Percentiles rank a stretch among this genome's conserved stretches.
Conservation (phyloP, 2,797 vertebrate genomes). For the Coluber constrictor region DNA sequence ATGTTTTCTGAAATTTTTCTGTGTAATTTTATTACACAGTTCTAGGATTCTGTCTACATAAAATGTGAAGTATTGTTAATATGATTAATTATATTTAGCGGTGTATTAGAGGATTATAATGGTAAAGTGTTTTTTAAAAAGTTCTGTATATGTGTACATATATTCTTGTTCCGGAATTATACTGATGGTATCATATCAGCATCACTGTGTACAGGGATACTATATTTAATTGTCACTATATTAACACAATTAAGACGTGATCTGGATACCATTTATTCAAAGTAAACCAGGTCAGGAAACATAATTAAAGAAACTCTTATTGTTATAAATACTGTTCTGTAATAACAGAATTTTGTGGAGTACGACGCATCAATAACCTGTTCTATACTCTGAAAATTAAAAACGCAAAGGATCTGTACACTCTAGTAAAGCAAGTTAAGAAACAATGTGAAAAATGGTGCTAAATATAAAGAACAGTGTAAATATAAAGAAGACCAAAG, state of each 20-base stretch:
- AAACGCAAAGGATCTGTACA: not conserved
- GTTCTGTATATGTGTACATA: not conserved
- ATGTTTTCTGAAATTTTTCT: not conserved
- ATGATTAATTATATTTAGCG: not conserved
- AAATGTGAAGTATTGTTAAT: not conserved
- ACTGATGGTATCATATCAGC: not conserved
- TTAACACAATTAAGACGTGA: not conserved
- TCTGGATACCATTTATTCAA: not conserved
- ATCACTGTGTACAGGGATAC: not conserved
- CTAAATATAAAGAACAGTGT: not conserved
- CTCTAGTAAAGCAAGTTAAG: not conserved
- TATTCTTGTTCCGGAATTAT: not conserved
- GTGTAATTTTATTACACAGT: not conserved
- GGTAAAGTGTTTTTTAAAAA: not conserved
- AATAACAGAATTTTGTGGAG: not conserved
- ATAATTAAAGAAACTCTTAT: not conserved
- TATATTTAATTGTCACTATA: not conserved
- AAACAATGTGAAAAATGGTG: too few species aligned
- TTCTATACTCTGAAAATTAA: not conserved
- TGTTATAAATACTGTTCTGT: not conserved
- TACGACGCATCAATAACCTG: not conserved
- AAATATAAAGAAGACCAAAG: not conserved
- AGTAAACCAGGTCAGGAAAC: not conserved
- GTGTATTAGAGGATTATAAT: not conserved
- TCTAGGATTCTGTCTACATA: not conserved